Percentiles rank a stretch among this genome's conserved stretches.
phyloP scores from a whole-genome alignment of 23 tunicate genomes.

The Trididemnum nubilum region DNA sequence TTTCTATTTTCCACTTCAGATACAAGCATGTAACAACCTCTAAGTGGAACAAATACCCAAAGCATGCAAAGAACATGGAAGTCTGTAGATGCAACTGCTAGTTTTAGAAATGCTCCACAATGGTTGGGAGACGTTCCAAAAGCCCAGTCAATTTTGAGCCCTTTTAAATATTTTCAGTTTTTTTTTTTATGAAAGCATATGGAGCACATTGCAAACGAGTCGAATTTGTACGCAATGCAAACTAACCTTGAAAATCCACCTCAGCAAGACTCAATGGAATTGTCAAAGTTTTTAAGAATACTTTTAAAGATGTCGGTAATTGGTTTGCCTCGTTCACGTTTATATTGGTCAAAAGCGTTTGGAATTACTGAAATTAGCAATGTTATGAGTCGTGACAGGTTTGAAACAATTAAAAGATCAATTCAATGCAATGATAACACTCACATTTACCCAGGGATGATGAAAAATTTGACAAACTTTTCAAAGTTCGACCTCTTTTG shows the following conservation, averaged over 20 bases:
- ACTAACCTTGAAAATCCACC: background rate
- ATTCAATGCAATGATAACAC: slow-evolving; percentile 12
- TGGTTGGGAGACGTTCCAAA: no score
- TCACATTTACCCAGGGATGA: background rate
- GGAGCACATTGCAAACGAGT: no score
- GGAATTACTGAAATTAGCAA: background rate
- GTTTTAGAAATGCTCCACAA: no score
- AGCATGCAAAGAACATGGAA: no score
- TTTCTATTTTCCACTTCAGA: no score
- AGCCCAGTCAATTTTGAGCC: no score
- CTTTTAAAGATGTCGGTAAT: background rate
- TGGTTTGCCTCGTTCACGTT: background rate
- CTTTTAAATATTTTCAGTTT: no score
- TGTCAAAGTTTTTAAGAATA: background rate
- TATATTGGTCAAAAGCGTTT: slow-evolving; percentile 9
- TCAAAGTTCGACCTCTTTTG: slow-evolving; percentile 21
- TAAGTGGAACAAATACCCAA: no score
- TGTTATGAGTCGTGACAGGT: background rate
- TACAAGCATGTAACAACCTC: no score
- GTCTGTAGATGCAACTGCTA: no score
- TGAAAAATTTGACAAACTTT: slow-evolving; percentile 17
- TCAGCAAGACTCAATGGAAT: background rate
- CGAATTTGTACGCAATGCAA: slow-evolving; percentile 13
- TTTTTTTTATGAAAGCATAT: no score
- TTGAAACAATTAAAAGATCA: background rate